A percentile compares a stretch with the other conserved stretches of the same genome.
Conservation (phyloP, 2,888 invertebrate genomes). For the Andrena hattorfiana region DNA sequence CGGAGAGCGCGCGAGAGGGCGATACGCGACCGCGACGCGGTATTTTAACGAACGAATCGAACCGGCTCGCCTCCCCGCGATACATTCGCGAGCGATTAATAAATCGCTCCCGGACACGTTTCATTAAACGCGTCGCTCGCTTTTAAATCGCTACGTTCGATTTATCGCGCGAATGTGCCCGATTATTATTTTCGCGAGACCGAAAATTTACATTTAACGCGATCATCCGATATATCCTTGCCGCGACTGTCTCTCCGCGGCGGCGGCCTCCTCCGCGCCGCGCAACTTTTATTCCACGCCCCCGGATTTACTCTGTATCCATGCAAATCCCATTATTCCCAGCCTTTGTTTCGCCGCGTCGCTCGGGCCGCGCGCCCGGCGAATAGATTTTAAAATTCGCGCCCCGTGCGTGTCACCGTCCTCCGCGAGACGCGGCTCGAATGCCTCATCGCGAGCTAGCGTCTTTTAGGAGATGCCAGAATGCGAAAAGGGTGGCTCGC, state of each 20-base stretch:
- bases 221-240: background rate
- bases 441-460: conserved; percentile 47
- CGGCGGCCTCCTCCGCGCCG: background rate
- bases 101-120: conserved; percentile 14
- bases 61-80: conserved; percentile 24
- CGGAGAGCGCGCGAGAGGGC: conserved; percentile 7
- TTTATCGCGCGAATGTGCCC: conserved; percentile 7
- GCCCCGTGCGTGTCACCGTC: conserved; percentile 54
- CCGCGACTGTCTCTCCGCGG: background rate
- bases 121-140: conserved; percentile 8
- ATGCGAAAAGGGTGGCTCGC: too few relatives aligned
- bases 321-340: conserved; percentile 62
- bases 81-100: conserved; percentile 29
- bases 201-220: conserved; percentile 29
- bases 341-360: conserved; percentile 42
- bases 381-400: conserved; percentile 63
- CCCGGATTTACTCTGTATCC: conserved; percentile 51
- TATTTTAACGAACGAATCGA: conserved; percentile 40
- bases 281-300: conserved; percentile 30
- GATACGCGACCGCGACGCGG: background rate
- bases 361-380: conserved; percentile 4
- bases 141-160: conserved; percentile 12
- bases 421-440: conserved; percentile 48
- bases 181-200: conserved; percentile 5
- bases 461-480: conserved; percentile 34